Evolutionary conservation across 2,888 invertebrate species (phyloP), one percentile per base, ranked within the genome.

Genomic region (Nymphalis polychloros): DNA sequence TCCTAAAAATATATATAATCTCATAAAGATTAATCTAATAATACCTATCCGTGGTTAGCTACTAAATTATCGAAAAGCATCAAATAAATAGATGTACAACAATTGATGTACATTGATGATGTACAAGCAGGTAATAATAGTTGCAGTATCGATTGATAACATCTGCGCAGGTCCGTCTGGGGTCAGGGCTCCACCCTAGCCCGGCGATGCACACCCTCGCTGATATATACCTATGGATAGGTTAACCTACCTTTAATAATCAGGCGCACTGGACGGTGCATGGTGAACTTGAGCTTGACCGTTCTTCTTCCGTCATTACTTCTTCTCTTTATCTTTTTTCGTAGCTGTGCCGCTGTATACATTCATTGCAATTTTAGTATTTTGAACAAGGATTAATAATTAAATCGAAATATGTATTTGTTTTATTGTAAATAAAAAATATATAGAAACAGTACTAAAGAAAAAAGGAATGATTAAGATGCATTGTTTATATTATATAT

Each of bases 151-250:
- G 52, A 19, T 50, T 10, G 35, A 20, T 50, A 17, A 6, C 52
- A 55, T 55, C 31, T 55, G 55, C 55, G 55, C 55, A 55, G 31
- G 55, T 55, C 55, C 31, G 55, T 55, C 55, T 35, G 31, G n/a
- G 31, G 55, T 55, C 55, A n/a, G 31, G n/a, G n/a, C 27, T 8
- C 27, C 55, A 31, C 31, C 31, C 55, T 35, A 10, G 31, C 52
- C 52, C 16, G 52, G 31, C 17, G n/a, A 3, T 55, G 8, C 16
- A 6, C 31, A n/a, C n/a, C 55, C 55, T 31, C 31, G 35, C 49
- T 19, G 8, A 19, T n/a, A 49, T 49, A 41, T 41, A 41, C 13
- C 13, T 41, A 52, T 16, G 17, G 23, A 52, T 16, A 23, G 27
- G 6, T 27, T n/a, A n/a, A 31, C 27, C n/a, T 31, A 31, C 55